Evolutionary conservation across 2,888 invertebrate species (phyloP), one percentile per base, ranked within the genome.

Genomic region (Eledone cirrhosa): DNA sequence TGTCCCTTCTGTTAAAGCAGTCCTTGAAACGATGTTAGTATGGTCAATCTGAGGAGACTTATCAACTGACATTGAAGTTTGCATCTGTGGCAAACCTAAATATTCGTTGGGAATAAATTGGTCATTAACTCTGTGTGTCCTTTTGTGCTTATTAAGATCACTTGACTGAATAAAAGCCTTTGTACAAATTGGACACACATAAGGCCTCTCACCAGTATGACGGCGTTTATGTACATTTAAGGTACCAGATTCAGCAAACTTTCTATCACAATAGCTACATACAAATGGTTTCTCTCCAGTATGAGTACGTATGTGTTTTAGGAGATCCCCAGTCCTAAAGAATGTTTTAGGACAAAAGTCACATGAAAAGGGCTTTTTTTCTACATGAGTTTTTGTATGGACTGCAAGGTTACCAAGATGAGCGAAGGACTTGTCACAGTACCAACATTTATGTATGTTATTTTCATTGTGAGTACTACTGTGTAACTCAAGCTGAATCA

Each of bases 121-220:
- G 41, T 41, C 41, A 41, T 41, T 41, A 41, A 41, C 11, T 41
- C 33, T 33, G 31, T 67, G 67, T 29, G 19, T 67, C 31, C 29
- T 67, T 33, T 67, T 67, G 29, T 67, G 67, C 33, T 67, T 67
- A 7, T 67, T 67, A 29, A 67, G 16, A 67, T 67, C 67, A 67
- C 67, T 67, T 2, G 67, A 67, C 14, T 67, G 67, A 19, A 67
- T 33, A 31, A 67, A 67, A 24, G 67, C 22, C 67, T 27, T 67
- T 2, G 29, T 22, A 22, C 67, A 67, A 13, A 67, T 13, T 11
- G 29, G 31, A 67, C 67, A 67, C 19, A 67, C 29, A 31, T 67
- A 67, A 31, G 67, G 67, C 31, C 67, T 29, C 33, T 67, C 29
- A 29, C 67, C 67, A 31, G 67, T 67, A 22, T 67, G 67, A 19